phyloP scores from a whole-genome alignment of 2,888 invertebrate species.

The Sphecodes monilicornis region DNA sequence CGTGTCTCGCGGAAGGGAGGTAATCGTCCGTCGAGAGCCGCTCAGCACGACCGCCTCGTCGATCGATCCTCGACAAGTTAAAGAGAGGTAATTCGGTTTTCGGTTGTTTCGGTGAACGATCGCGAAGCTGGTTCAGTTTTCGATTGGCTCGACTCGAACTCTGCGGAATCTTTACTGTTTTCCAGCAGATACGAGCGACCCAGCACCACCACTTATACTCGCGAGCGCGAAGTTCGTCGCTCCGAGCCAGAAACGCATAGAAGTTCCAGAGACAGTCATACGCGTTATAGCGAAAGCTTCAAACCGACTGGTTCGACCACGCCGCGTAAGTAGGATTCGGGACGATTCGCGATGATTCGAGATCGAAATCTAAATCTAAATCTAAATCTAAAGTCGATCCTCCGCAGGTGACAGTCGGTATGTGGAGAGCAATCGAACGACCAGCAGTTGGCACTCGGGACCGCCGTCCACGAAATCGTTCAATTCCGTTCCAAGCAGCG shows the following conservation, averaged over 20 bases:
- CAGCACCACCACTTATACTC: slow-evolving; percentile 76
- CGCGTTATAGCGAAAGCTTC: slow-evolving; percentile 81
- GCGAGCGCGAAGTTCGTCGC: slow-evolving; percentile 82
- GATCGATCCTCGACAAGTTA: slow-evolving; percentile 82
- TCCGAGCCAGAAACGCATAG: slow-evolving; percentile 81
- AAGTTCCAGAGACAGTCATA: slow-evolving; percentile 81
- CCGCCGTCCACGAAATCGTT: slow-evolving; percentile 81
- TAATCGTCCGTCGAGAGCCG: slow-evolving; percentile 81
- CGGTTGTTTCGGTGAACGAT: not conserved
- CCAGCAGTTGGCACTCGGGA: slow-evolving; percentile 82
- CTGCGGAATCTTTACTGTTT: not conserved
- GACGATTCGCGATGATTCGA: not conserved
- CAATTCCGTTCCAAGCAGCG: slow-evolving; percentile 80
- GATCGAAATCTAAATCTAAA: not conserved
- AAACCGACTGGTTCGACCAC: slow-evolving; percentile 81
- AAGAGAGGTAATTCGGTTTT: slow-evolving; percentile 77
- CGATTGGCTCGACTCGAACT: not conserved
- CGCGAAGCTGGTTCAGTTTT: not conserved
- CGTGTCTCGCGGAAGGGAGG: slow-evolving; percentile 80
- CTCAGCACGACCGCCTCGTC: slow-evolving; percentile 77
- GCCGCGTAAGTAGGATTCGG: slow-evolving; percentile 82
- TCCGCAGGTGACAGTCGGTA: slow-evolving; percentile 81
- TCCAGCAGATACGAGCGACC: slow-evolving; percentile 79
- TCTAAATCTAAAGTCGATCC: not conserved
- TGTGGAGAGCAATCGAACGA: slow-evolving; percentile 80